Evolutionary conservation across 2,113 vertebrate species (phyloP).

Genomic region (Syrrhaptes paradoxus): DNA sequence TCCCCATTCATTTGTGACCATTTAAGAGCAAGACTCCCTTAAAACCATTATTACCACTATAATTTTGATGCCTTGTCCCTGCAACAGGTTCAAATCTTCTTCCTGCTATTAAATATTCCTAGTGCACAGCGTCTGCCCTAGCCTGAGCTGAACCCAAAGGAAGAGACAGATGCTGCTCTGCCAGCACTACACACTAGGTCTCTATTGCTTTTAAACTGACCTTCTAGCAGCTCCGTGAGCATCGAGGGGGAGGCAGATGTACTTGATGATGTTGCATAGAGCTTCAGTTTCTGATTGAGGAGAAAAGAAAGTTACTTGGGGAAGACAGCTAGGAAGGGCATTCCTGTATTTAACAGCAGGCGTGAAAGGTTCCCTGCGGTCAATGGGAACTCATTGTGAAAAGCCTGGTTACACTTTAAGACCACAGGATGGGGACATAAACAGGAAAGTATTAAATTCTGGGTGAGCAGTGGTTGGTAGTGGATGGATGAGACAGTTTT

Average conservation of each 20-base stretch:
- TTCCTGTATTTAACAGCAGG: neutral
- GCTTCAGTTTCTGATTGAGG: neutral
- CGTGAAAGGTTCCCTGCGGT: neutral
- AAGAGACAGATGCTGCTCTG: neutral
- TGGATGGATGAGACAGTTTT: neutral
- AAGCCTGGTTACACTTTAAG: neutral
- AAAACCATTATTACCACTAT: neutral
- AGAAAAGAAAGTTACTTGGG: neutral
- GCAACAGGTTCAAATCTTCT: neutral
- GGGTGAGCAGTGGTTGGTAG: neutral
- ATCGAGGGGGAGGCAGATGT: neutral
- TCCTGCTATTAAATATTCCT: neutral
- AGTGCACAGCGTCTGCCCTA: neutral
- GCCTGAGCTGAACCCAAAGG: neutral
- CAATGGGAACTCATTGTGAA: neutral
- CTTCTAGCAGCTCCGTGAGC: neutral
- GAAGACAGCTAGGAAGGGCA: neutral
- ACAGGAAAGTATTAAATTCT: neutral
- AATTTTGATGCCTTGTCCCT: neutral
- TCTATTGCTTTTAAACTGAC: neutral
- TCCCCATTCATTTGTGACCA: neutral
- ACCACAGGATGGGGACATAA: neutral
- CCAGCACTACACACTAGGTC: neutral
- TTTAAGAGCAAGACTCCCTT: constrained; percentile 6
- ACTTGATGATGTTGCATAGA: neutral